A percentile compares a stretch with the other conserved stretches of the same genome.
Conservation (phyloP, 2,797 vertebrate species). For the Sebastes steindachneri region DNA sequence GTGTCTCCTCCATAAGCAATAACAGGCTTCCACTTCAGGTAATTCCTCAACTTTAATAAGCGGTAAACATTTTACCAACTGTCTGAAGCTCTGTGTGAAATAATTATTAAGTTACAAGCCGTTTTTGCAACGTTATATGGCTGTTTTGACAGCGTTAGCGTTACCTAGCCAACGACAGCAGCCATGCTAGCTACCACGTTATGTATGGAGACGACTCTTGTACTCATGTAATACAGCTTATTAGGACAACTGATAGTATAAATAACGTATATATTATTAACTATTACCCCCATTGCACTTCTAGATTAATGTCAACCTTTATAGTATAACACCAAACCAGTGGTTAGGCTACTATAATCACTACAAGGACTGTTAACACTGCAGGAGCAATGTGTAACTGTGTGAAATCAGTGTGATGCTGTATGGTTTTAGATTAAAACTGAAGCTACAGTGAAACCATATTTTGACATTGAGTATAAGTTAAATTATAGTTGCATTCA, state of each 20-base stretch:
- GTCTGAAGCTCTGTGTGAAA: fast-evolving
- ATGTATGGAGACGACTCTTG: background rate
- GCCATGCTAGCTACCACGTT: slow-evolving; percentile 43
- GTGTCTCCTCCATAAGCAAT: slow-evolving; percentile 33
- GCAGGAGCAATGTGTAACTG: background rate
- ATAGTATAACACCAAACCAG: background rate
- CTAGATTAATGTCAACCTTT: background rate
- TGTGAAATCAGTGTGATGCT: background rate
- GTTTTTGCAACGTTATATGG: background rate
- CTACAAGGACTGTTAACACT: background rate
- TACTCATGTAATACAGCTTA: background rate
- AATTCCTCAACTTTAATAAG: background rate
- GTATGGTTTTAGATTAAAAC: background rate
- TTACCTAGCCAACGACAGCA: slow-evolving; percentile 47
- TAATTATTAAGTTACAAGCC: fast-evolving
- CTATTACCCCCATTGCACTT: fast-evolving
- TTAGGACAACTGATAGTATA: background rate
- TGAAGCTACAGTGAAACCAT: background rate
- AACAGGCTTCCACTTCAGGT: slow-evolving; percentile 61
- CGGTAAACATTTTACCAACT: background rate
- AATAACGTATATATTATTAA: background rate
- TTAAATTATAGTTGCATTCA: background rate
- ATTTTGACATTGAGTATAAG: background rate
- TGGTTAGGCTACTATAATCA: background rate
- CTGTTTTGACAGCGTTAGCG: slow-evolving; percentile 10